Evolutionary conservation across 1,140 invertebrate species (phyloP), one percentile per base, ranked within the genome.

Genomic region (Holotrichia oblita): DNA sequence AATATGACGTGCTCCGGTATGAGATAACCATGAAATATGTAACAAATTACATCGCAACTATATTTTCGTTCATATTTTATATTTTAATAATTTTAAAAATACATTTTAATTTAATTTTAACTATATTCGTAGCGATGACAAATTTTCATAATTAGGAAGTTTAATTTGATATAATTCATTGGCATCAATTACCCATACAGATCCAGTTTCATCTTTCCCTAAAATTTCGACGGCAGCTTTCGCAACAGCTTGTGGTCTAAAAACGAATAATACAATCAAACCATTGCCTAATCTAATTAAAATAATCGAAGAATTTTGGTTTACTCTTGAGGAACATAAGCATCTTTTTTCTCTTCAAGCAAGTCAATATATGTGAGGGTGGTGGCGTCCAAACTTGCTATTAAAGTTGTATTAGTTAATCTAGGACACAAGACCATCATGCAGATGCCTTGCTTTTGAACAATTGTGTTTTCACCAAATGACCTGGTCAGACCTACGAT

Each of bases 371-470:
- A 55, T 12, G 12, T 34, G 2, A 34, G 27, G 27, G 27, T 34
- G 1, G 1, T 4, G 1, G 4, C 27, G 27, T 4, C 4, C 27
- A 34, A 4, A 4, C 27, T 4, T 34, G 27, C 27, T 2, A 34
- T 34, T 34, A 34, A 34, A 14, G 40, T 85, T 0, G 88, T 82
- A 3, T 80, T 76, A 0, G 84, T 86, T 3, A 80, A 41, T 22
- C 85, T 85, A 17, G 86, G 86, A 81, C 85, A 86, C 14, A 87
- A 78, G 3, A 81, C 79, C 12, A 87, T 27, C 10, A 85, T 81
- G 78, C 80, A 81, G 7, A 10, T 82, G 82, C 61, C 80, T 48
- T 12, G 83, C 40, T 77, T 81, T 81, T 17, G 82, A 79, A 3
- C 72, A 22, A 27, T 78, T 24, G 6, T 42, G 14, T 55, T 55